These are phyloP conservation scores for Zaprionus tsacasi DNA, from an alignment of 1,140 invertebrate species.

Conservation along the genomic window DNA sequence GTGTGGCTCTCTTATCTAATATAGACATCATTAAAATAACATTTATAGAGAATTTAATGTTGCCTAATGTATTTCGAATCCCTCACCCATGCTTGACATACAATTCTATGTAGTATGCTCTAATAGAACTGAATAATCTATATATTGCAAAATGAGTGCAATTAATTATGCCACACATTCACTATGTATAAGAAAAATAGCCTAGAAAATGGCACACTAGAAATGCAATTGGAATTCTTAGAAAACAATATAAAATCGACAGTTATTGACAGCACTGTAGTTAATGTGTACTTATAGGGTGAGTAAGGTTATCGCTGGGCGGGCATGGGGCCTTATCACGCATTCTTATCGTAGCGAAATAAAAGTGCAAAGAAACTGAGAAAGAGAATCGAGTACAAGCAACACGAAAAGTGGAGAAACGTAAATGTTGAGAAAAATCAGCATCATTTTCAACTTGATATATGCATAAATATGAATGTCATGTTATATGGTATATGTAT, in stretches of 20 bases:
- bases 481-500: no score
- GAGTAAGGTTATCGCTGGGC: neutral
- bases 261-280: neutral
- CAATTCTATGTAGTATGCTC: no score
- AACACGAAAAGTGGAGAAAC: neutral
- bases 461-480: neutral
- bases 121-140: no score
- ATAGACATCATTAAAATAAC: neutral
- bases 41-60: no score
- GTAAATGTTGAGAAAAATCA: neutral
- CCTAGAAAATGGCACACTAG: neutral
- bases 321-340: neutral
- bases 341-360: neutral
- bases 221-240: neutral
- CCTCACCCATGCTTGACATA: no score
- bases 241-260: neutral
- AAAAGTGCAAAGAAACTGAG: neutral
- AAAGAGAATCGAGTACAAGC: neutral
- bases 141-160: neutral
- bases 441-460: neutral
- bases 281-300: neutral
- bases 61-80: no score
- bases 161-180: neutral
- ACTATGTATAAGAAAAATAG: neutral
- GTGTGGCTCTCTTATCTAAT: neutral